These are phyloP conservation scores for Grammomys surdaster DNA, from an alignment of 2,113 vertebrate genomes.

Conservation along the genomic window DNA sequence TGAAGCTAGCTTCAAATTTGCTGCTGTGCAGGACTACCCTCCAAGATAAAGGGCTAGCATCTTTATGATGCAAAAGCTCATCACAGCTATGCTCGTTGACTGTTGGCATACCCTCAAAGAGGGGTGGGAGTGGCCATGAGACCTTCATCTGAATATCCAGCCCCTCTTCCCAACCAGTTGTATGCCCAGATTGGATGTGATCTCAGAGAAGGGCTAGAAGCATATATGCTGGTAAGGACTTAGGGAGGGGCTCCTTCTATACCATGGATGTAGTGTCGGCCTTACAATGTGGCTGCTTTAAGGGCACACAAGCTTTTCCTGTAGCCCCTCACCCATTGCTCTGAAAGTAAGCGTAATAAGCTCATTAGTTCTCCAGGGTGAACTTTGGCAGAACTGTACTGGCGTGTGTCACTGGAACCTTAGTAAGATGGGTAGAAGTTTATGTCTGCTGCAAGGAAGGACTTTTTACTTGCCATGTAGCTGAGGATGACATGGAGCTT, in stretches of 20 bases:
- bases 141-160: not conserved
- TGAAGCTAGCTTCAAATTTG: not conserved
- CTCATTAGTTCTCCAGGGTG: not conserved
- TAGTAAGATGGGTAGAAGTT: not conserved
- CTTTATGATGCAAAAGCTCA: not conserved
- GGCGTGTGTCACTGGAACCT: not conserved
- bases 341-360: not conserved
- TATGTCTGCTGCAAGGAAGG: not conserved
- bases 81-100: not conserved
- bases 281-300: not conserved
- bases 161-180: not conserved
- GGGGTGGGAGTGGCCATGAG: not conserved
- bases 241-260: not conserved
- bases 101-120: not conserved
- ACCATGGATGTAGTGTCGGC: not conserved
- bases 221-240: not conserved
- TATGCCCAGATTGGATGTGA: not conserved
- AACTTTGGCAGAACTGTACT: not conserved
- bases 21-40: not conserved
- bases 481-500: not conserved
- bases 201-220: not conserved
- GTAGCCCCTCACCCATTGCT: not conserved
- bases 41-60: not conserved
- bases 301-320: not conserved
- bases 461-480: not conserved